Conservation (phyloP, 92 coral and sea anemone species). For the Montipora capitata region DNA sequence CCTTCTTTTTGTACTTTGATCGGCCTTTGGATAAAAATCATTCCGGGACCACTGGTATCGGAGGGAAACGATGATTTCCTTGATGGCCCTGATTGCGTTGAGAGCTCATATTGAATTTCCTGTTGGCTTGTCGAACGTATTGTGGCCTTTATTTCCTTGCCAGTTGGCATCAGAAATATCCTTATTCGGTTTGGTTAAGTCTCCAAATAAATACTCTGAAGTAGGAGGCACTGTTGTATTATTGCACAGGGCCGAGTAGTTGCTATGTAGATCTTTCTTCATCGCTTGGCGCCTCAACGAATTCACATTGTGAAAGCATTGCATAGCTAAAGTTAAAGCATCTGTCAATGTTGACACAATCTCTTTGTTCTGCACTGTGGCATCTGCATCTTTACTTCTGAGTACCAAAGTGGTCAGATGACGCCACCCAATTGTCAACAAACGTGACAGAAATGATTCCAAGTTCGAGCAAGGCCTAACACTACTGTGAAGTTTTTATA, state of each 20-base stretch:
- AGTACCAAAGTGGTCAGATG: slow-evolving; percentile 11
- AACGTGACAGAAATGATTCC: too few relatives aligned
- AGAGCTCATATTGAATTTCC: slow-evolving; percentile 12
- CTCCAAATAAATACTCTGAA: slow-evolving; percentile 75
- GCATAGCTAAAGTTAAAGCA: slow-evolving; percentile 71
- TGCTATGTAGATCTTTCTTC: slow-evolving; percentile 70
- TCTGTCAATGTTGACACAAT: slow-evolving; percentile 72
- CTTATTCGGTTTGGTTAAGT: slow-evolving; percentile 72
- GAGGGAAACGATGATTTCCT: slow-evolving; percentile 29
- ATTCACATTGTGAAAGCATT: slow-evolving; percentile 73
- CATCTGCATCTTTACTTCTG: background rate
- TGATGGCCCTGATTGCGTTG: background rate
- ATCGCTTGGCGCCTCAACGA: slow-evolving; percentile 53
- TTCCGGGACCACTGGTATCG: background rate
- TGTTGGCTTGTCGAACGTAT: background rate
- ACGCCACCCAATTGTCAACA: too few relatives aligned
- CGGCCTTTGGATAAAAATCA: slow-evolving; percentile 44
- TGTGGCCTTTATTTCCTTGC: slow-evolving; percentile 52
- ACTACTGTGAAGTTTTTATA: too few relatives aligned
- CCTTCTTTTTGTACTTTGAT: slow-evolving; percentile 28
- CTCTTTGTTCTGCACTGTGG: slow-evolving; percentile 41
- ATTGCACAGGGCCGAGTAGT: slow-evolving; percentile 65
- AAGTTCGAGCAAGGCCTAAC: too few relatives aligned
- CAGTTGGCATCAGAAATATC: slow-evolving; percentile 81
- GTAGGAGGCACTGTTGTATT: slow-evolving; percentile 26